These are phyloP conservation scores for Panulirus ornatus DNA, from an alignment of 1,140 invertebrate species.

Conservation along the genomic window DNA sequence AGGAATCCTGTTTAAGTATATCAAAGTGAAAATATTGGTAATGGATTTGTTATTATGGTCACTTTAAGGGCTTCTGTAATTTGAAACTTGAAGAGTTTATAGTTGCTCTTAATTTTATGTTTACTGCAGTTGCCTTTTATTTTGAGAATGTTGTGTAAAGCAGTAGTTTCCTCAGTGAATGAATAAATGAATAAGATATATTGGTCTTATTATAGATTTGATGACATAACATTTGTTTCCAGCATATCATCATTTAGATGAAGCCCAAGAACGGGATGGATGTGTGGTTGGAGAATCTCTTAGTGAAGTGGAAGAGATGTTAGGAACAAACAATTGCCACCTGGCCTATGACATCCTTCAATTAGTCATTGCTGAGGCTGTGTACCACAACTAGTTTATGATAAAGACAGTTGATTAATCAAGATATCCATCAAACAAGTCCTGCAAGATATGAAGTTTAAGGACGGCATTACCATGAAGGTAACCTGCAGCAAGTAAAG, in stretches of 20 bases:
- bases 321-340: conserved; percentile 26
- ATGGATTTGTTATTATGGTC: not conserved
- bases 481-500: no score
- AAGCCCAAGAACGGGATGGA: conserved; percentile 49
- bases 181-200: no score
- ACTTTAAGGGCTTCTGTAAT: not conserved
- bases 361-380: conserved; percentile 53
- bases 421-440: no score
- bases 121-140: no score
- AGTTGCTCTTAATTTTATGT: no score
- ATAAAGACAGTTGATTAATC: not conserved
- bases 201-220: not conserved
- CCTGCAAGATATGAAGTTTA: no score
- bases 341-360: conserved; percentile 53
- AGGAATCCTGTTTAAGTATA: not conserved
- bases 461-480: no score
- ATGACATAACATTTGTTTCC: not conserved
- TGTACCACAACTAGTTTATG: conserved; percentile 39
- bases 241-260: conserved; percentile 58
- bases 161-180: no score
- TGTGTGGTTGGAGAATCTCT: conserved; percentile 54
- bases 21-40: not conserved
- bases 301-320: conserved; percentile 41
- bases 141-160: no score
- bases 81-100: no score